phyloP scores from a whole-genome alignment of 2,797 vertebrate species.

The Stomatorhinus walkeri region DNA sequence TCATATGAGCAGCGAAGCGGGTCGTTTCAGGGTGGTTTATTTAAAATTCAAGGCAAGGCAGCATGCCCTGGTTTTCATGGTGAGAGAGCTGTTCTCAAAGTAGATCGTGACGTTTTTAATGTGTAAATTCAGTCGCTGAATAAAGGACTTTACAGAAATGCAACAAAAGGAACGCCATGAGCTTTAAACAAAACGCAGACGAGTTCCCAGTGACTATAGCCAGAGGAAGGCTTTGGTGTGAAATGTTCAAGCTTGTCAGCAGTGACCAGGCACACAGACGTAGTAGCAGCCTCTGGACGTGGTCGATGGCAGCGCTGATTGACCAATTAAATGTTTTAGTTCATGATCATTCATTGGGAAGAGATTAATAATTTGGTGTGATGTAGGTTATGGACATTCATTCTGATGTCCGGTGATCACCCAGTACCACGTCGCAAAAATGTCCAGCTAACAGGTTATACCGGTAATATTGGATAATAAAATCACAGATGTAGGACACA shows the following conservation, averaged over 20 bases:
- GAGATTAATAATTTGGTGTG: not conserved
- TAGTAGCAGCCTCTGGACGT: not conserved
- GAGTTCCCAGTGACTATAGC: not conserved
- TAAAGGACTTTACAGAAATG: not conserved
- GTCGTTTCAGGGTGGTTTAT: not conserved
- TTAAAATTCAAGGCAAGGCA: not conserved
- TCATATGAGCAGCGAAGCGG: not conserved
- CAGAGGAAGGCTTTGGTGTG: not conserved
- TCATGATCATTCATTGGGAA: not conserved
- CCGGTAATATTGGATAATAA: not conserved
- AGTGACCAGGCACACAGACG: not conserved
- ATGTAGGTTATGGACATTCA: not conserved
- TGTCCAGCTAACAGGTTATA: not conserved
- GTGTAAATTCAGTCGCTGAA: not conserved
- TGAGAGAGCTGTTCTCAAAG: not conserved
- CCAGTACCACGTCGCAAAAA: not conserved
- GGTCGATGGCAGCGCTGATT: not conserved
- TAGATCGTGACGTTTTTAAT: conserved; percentile 3
- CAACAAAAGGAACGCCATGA: not conserved
- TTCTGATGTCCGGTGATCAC: not conserved
- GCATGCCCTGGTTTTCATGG: conserved; percentile 10
- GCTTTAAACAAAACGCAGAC: not conserved
- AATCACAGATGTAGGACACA: not conserved
- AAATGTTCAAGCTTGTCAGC: not conserved
- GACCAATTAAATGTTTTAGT: not conserved